phyloP scores from a whole-genome alignment of 2,888 invertebrate genomes.

The Prosapia bicincta region DNA sequence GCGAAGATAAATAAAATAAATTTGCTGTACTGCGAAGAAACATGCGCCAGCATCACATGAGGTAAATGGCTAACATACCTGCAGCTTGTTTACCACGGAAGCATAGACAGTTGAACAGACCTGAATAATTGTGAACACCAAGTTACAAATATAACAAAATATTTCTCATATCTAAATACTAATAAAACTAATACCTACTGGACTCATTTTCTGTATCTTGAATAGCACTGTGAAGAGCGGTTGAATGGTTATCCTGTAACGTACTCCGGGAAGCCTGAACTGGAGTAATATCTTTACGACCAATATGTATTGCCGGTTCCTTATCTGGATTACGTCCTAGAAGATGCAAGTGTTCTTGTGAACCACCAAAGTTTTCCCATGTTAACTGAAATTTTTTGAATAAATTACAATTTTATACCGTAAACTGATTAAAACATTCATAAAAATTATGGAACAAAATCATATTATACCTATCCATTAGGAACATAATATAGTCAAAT shows the following conservation, averaged over 20 bases:
- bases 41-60: background rate
- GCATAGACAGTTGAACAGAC: slow-evolving; percentile 22
- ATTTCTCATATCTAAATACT: background rate
- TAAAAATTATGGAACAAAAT: too few species aligned
- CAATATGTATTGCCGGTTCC: slow-evolving; percentile 54
- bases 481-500: too few species aligned
- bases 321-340: slow-evolving; percentile 81
- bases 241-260: slow-evolving; percentile 38
- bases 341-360: slow-evolving; percentile 83
- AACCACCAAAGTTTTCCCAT: slow-evolving; percentile 90
- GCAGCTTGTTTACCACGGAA: slow-evolving; percentile 6
- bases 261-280: slow-evolving; percentile 36
- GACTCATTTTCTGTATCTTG: background rate
- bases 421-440: too few species aligned
- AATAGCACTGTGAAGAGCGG: slow-evolving; percentile 35
- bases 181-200: background rate
- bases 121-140: slow-evolving; percentile 8
- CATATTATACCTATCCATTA: too few species aligned
- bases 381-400: slow-evolving; percentile 60
- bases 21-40: background rate
- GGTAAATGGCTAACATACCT: slow-evolving; percentile 6
- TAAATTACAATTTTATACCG: too few species aligned
- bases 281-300: slow-evolving; percentile 45
- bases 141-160: background rate
- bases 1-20: too few species aligned